phyloP scores from a whole-genome alignment of 2,797 vertebrate species.

The Ctenosaura bakeri region DNA sequence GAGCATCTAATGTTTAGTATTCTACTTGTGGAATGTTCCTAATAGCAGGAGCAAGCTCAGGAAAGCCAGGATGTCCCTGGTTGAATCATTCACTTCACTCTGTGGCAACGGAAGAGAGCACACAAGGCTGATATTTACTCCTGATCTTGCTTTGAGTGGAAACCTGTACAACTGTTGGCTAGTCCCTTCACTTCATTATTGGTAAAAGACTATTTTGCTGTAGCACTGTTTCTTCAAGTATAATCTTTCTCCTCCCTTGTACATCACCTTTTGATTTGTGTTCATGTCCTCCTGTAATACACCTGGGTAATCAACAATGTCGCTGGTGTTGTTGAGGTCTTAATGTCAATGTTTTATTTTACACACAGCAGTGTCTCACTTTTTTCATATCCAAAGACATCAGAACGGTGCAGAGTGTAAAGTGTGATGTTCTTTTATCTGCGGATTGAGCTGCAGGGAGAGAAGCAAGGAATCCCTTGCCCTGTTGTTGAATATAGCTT shows the following conservation, averaged over 20 bases:
- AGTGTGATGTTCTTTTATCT: background rate
- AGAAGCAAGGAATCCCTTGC: background rate
- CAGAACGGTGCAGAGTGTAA: background rate
- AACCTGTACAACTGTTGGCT: background rate
- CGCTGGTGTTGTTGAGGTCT: background rate
- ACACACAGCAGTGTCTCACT: background rate
- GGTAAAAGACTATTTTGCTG: background rate
- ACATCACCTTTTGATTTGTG: constrained; percentile 11
- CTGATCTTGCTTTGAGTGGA: background rate
- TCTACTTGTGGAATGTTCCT: background rate
- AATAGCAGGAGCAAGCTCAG: background rate
- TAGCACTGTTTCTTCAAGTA: background rate
- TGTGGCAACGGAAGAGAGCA: background rate
- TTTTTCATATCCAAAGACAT: constrained; percentile 4
- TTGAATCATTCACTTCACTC: background rate
- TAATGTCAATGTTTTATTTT: constrained; percentile 1
- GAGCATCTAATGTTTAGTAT: background rate
- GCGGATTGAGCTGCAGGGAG: background rate
- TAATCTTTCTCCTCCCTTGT: background rate
- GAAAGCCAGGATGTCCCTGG: background rate
- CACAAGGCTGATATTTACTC: background rate
- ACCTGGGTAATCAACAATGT: background rate
- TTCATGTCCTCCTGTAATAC: background rate
- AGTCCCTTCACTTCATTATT: background rate
- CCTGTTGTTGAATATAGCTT: background rate